Base-by-base conservation (phyloP, 2,113 vertebrate genomes). In the Dicentrarchus labrax region DNA sequence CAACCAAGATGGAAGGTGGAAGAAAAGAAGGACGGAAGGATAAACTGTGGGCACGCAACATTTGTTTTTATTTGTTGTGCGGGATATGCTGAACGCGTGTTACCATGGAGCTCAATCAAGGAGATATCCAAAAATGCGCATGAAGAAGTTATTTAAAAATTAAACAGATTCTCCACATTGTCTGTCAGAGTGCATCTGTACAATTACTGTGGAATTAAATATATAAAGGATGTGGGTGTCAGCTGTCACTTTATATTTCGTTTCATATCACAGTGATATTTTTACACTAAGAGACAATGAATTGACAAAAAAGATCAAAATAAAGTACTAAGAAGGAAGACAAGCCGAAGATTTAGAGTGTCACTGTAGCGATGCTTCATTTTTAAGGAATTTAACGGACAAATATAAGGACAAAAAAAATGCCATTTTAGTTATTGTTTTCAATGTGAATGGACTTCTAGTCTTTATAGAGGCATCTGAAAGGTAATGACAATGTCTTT, bases 31-130 rank as follows among this genome's bases (percentile, higher is more conserved):
- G 69, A 76, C 51, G 43, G 54, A 91, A 73, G 51, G 76, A 78
- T 88, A 60, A 78, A 77, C 50, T 75, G 11, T 66, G 12, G n/a
- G 54, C 62, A 9, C 56, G 64, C 60, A 62, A 82, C 50, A 82
- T 91, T 86, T 84, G 79, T 84, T 65, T 87, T 54, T 67, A 60
- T 83, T 78, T 84, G 72, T 77, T n/a, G 72, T 15, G 60, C 9
- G 24, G 30, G 68, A 48, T 61, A 56, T 8, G 45, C 51, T 21
- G 45, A 84, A 47, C 1, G 3, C 24, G 64, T 50, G 73, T 82
- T 61, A 45, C 68, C 84, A 17, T 76, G 67, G 74, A 54, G 79
- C 38, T 75, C 38, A 3, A 67, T 77, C 75, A 57, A 65, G 70
- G 6, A 45, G 21, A 59, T 53, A 24, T 65, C 59, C 72, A 36